Conservation (phyloP, 2,113 vertebrate species). For the Leucoraja erinaceus region DNA sequence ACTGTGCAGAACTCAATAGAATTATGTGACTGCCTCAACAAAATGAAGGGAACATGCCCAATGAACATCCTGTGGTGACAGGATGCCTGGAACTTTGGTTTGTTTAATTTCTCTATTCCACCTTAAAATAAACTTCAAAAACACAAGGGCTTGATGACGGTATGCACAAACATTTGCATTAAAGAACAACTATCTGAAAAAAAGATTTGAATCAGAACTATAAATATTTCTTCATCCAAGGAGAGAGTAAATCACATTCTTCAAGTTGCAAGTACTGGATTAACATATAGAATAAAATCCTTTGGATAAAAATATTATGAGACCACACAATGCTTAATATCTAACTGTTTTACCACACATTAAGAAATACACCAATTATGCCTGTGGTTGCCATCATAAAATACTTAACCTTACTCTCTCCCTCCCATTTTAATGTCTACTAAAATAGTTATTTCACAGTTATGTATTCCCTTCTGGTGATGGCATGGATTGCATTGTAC, state of each 20-base stretch:
- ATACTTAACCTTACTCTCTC: neutral
- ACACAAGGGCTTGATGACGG: neutral
- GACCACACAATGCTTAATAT: neutral
- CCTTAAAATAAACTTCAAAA: neutral
- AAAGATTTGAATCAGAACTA: neutral
- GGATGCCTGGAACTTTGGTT: neutral
- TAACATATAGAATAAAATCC: constrained; percentile 1
- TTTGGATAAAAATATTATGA: neutral
- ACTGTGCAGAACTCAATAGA: neutral
- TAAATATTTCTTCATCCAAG: neutral
- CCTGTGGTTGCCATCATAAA: neutral
- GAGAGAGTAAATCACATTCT: neutral
- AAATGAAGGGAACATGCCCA: neutral
- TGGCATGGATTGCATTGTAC: neutral
- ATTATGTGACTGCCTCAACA: neutral
- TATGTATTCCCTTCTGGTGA: neutral
- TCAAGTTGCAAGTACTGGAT: too few species aligned
- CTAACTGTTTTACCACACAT: neutral
- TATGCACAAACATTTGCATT: neutral
- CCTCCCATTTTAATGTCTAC: neutral
- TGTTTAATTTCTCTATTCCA: neutral
- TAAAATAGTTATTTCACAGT: constrained; percentile 14
- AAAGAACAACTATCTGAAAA: neutral
- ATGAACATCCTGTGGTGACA: neutral
- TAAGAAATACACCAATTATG: neutral